Conservation (phyloP, 2,797 vertebrate species). For the Coregonus ussuriensis region DNA sequence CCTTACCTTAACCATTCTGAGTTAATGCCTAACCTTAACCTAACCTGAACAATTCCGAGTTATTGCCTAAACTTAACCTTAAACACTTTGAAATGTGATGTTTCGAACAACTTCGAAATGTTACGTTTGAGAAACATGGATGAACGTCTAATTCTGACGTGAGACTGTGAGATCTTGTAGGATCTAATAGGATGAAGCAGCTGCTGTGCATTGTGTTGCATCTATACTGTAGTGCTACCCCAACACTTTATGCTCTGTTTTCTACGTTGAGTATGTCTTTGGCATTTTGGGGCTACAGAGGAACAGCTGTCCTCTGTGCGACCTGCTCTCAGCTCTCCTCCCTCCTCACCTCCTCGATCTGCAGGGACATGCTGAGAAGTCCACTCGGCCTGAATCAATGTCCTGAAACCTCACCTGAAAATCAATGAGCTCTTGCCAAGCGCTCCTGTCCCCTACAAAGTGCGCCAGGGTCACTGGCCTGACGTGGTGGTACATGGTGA, state of each 20-base stretch:
- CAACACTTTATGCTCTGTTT: neutral
- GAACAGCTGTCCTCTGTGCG: neutral
- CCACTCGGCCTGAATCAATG: slow-evolving; percentile 41
- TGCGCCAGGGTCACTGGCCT: slow-evolving; percentile 31
- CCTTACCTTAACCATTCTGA: too few relatives aligned
- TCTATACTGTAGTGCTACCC: neutral
- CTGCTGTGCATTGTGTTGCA: neutral
- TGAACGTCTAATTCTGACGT: too few relatives aligned
- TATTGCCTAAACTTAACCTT: too few relatives aligned
- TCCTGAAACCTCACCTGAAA: slow-evolving; percentile 48
- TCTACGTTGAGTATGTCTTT: neutral
- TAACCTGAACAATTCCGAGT: too few relatives aligned
- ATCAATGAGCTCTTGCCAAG: slow-evolving; percentile 39
- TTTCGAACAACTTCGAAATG: too few relatives aligned
- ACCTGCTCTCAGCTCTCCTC: neutral
- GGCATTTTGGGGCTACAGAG: neutral
- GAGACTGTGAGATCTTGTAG: too few relatives aligned
- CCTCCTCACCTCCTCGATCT: slow-evolving; percentile 9
- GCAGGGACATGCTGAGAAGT: slow-evolving; percentile 22
- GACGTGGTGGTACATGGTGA: neutral
- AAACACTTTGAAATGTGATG: too few relatives aligned
- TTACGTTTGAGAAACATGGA: too few relatives aligned
- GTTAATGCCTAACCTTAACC: too few relatives aligned
- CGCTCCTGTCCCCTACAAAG: slow-evolving; percentile 28
- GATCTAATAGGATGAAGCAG: too few relatives aligned